Conservation (phyloP, 2,888 invertebrate genomes). For the Thecophora atra region DNA sequence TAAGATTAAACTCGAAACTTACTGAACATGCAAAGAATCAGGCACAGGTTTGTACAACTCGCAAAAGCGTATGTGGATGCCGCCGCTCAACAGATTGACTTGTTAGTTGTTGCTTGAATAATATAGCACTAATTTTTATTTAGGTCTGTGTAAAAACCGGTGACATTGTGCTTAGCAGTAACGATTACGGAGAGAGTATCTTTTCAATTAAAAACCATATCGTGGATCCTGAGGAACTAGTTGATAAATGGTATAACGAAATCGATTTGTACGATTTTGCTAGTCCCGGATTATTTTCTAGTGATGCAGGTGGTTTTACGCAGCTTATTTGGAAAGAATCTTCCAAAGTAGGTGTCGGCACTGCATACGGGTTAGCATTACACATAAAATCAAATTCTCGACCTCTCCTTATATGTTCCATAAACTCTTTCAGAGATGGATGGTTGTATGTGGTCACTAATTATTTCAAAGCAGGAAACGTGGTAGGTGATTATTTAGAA, state of each 20-base stretch:
- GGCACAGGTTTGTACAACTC: slow-evolving; percentile 72
- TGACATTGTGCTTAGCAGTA: too few species aligned
- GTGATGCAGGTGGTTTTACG: slow-evolving; percentile 82
- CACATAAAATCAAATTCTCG: too few species aligned
- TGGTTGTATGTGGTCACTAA: too few species aligned
- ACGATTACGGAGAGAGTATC: not conserved
- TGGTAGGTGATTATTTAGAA: too few species aligned
- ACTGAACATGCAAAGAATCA: slow-evolving; percentile 77
- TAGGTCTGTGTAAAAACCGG: too few species aligned
- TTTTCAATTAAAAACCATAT: not conserved
- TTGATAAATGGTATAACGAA: slow-evolving; percentile 77
- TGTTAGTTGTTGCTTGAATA: too few species aligned
- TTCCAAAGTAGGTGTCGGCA: slow-evolving; percentile 79
- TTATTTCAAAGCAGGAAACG: too few species aligned
- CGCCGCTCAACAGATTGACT: not conserved
- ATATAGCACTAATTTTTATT: too few species aligned
- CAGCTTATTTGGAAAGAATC: slow-evolving; percentile 86
- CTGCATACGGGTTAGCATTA: slow-evolving; percentile 56
- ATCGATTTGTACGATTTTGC: slow-evolving; percentile 76
- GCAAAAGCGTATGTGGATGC: too few species aligned
- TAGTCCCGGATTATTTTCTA: slow-evolving; percentile 71
- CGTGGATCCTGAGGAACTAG: not conserved
- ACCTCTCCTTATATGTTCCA: too few species aligned
- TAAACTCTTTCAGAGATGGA: too few species aligned
- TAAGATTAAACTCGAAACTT: slow-evolving; percentile 73